Base-by-base conservation (phyloP, 2,797 vertebrate genomes). In the Bradypus variegatus region DNA sequence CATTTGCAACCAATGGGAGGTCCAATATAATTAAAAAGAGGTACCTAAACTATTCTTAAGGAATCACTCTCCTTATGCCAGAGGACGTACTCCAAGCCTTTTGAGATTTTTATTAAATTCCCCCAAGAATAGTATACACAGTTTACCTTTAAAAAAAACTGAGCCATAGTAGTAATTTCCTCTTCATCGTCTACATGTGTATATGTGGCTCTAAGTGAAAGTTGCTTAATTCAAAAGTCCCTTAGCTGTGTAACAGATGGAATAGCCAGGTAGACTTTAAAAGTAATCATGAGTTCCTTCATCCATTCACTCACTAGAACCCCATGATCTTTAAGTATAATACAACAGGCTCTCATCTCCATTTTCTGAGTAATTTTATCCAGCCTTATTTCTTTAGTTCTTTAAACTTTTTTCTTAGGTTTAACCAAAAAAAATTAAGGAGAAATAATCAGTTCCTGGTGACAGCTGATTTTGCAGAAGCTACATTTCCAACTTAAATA, bases 71-170 rank as follows among this genome's bases (percentile, higher is more conserved):
- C 53, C 64, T 90, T 70, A 19, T 73, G 80, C 81, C 38, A 67
- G 58, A 90, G 62, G 65, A 95, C 91, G 75, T 27, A 76, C 29
- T 45, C 8, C 21, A 65, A 92, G 88, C 23, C 83, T 81, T 78
- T 33, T 45, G 53, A 45, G 84, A 88, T 78, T 93, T 95, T 62
- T 84, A 92, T 89, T 91, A 92, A 93, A 86, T 91, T 92, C 82
- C 58, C 72, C 79, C 72, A 88, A 94, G 87, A 93, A 84, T 2
- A 80, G 64, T 12, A 65, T 5, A 7, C 58, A 75, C 60, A 92
- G 87, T 6, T 73, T 90, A 67, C 55, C 82, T 91, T 53, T 53
- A 77, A 19, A 55, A 55, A 55, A 58, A 58, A 8, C 38, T 62
- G 33, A 82, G 45, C 45, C 77, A 25, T 9, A 38, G 65, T 29